Base-by-base conservation (phyloP, 2,888 invertebrate genomes). In the Watsonalla binaria region DNA sequence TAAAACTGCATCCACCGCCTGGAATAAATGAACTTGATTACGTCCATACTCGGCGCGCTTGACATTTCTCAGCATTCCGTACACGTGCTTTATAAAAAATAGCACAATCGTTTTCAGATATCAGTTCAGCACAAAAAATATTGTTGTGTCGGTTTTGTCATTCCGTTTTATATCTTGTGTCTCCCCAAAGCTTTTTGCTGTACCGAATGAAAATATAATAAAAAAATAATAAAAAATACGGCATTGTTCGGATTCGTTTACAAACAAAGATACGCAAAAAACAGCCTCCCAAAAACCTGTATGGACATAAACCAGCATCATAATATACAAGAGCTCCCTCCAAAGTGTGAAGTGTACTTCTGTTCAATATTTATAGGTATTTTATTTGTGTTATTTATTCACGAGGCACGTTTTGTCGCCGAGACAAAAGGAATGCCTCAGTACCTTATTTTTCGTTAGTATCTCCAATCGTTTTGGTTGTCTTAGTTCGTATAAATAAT, bases 381-480 rank as follows among this genome's bases (percentile, higher is more conserved):
- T 89, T 89, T 88, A 85, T 90, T 89, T 89, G 80, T 87, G 74
- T 84, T 86, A 84, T 89, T 90, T 90, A 89, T 89, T 87, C 87
- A 82, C 71, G 65, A 76, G 76, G 80, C 84, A 82, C 85, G 82
- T 86, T 84, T 80, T 81, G 82, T 80, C 80, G 76, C 73, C 72
- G 80, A 80, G 78, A 84, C 84, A 84, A 84, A 85, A 80, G 83
- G 73, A 74, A 66, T 72, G 74, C 70, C 68, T 73, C 76, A 72
- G 74, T 73, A 75, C 76, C 78, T 82, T 87, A 83, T 84, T 86
- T 90, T 89, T 88, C 80, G 82, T 85, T 81, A 81, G 78, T 80
- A 85, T 85, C 82, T 85, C 86, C 85, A 86, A 89, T 88, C 80
- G 83, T 86, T 89, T 88, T 82, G 80, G 86, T 82, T 82, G 78